Evolutionary conservation across 2,888 invertebrate genomes (phyloP).

Genomic region (Pristionchus maxplancki): DNA sequence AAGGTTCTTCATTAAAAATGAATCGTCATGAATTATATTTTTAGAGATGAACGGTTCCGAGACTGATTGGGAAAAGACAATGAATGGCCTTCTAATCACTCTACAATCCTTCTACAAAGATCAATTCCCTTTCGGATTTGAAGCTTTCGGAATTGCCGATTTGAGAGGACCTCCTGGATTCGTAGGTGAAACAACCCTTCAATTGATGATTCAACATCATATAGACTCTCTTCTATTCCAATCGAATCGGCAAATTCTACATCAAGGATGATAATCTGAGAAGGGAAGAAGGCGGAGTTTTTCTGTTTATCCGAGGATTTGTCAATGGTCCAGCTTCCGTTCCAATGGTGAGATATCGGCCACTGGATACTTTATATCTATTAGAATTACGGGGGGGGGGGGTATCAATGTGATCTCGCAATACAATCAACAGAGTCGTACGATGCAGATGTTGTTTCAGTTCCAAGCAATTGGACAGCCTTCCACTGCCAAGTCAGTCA

Average conservation of each 20-base stretch:
- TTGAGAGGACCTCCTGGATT: not conserved
- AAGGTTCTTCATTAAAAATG: no score
- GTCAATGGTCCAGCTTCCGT: not conserved
- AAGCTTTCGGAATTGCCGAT: not conserved
- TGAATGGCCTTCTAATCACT: not conserved
- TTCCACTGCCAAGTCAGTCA: not conserved
- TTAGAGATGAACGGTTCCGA: not conserved
- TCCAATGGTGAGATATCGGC: not conserved
- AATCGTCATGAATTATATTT: no score
- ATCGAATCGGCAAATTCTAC: conserved; percentile 15
- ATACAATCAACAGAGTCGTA: no score
- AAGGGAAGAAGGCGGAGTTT: not conserved
- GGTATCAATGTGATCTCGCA: no score
- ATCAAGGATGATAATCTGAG: not conserved
- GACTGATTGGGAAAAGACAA: not conserved
- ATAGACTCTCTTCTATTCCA: conserved; percentile 17
- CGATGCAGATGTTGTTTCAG: no score
- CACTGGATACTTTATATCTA: not conserved
- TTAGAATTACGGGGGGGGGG: not conserved
- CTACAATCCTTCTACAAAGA: conserved; percentile 1
- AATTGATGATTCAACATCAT: not conserved
- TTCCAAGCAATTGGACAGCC: not conserved
- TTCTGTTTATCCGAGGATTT: not conserved
- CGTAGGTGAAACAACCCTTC: not conserved
- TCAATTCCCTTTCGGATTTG: not conserved